Conservation (phyloP, 2,888 invertebrate species). For the Apamea crenata region DNA sequence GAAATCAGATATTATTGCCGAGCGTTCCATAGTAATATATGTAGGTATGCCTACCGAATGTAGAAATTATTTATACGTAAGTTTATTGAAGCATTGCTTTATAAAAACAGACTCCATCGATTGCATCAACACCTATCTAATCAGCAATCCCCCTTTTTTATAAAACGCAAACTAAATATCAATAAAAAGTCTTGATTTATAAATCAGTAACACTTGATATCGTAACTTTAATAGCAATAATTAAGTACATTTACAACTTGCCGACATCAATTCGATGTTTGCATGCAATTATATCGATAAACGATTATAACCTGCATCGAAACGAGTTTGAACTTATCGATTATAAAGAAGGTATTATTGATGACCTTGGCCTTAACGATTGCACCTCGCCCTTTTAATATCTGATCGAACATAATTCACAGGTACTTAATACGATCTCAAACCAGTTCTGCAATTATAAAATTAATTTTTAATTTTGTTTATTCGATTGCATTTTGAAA, state of each 20-base stretch:
- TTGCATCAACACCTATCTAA: not conserved
- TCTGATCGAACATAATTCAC: constrained; percentile 24
- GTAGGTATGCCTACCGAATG: not conserved
- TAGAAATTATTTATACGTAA: not conserved
- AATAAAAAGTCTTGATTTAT: not conserved
- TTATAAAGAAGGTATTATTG: constrained; percentile 19
- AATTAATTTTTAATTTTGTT: not conserved
- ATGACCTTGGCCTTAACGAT: constrained; percentile 37
- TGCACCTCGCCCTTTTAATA: constrained; percentile 20
- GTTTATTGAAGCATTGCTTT: not conserved
- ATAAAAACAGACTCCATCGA: not conserved
- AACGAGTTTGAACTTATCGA: constrained; percentile 32
- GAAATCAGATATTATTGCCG: not conserved
- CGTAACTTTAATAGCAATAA: constrained; percentile 11
- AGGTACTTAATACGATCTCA: constrained; percentile 5
- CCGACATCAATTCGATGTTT: constrained; percentile 14
- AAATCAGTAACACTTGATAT: constrained; percentile 1
- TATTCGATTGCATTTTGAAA: not conserved
- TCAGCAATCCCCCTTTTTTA: not conserved
- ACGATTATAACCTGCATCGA: constrained; percentile 35
- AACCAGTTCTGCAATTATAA: constrained; percentile 28
- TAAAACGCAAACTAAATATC: not conserved
- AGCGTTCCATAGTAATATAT: not conserved
- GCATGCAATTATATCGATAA: constrained; percentile 49
- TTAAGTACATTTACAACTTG: constrained; percentile 9